Conservation (phyloP, 2,113 vertebrate species). For the Noturus placidus region DNA sequence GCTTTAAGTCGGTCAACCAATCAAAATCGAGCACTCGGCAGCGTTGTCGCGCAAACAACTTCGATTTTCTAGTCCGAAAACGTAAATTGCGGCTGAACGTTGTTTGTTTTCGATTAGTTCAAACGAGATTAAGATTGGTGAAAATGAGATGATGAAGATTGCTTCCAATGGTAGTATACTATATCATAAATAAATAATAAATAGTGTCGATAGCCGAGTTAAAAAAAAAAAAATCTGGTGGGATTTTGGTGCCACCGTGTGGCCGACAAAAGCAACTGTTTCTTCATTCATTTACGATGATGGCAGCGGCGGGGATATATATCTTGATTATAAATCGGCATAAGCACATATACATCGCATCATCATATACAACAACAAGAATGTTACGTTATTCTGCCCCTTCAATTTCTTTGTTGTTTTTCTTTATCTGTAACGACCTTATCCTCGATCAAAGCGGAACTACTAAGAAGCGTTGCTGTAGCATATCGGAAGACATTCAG, state of each 20-base stretch:
- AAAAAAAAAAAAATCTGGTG: neutral
- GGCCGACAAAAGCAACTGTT: neutral
- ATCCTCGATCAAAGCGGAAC: neutral
- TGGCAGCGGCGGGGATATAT: neutral
- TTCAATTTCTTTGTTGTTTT: neutral
- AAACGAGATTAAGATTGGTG: neutral
- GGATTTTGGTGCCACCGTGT: neutral
- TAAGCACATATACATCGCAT: neutral
- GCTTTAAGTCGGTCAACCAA: too few relatives aligned
- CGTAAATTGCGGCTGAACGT: neutral
- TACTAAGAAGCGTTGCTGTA: neutral
- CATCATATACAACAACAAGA: too few relatives aligned
- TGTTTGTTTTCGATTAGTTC: neutral
- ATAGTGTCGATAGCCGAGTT: neutral
- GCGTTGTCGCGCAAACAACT: too few relatives aligned
- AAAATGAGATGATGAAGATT: neutral
- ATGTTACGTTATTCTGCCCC: neutral
- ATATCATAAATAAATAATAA: too few relatives aligned
- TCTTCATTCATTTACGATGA: neutral
- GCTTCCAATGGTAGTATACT: neutral
- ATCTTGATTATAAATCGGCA: neutral
- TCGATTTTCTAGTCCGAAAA: neutral
- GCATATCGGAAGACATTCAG: conserved; percentile 2
- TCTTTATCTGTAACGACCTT: neutral
- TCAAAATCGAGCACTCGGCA: too few relatives aligned